Base-by-base conservation (phyloP, 2,888 invertebrate species). In the Philopedon plagiatum region DNA sequence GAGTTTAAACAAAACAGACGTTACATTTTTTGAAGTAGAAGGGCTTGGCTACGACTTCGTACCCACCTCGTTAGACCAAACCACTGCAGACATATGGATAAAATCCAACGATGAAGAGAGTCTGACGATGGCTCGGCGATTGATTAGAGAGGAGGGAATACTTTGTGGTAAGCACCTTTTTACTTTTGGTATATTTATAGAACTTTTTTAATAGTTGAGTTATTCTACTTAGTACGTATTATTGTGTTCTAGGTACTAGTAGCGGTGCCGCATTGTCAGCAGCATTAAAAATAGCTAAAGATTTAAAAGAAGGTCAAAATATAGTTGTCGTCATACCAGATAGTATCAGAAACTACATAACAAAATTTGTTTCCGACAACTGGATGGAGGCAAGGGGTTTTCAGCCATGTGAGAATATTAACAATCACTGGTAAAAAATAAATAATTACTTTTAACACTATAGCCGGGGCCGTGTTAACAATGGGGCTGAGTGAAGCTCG, bases 321-420 rank as follows among this genome's bases (percentile, higher is more conserved):
- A 91, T 96, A 82, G 98, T 99, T 8, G 94, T 99, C 0, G 82
- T 99, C 46, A 86, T 99, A 49, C 97, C 99, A 0, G 99, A 99
- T 85, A 95, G 95, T 74, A 93, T 99, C 71, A 90, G 99, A 74
- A 99, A 99, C 87, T 99, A 99, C 85, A 94, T 99, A 94, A 96
- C 97, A n/a, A 98, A 98, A 85, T 96, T 97, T 86, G 91, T 98
- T 19, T 93, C 91, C 60, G 96, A 98, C 86, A 92, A 93, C 78
- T 98, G 98, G 98, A 94, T 99, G 96, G 92, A 92, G 83, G 93
- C 93, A 32, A 89, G 94, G 77, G 89, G 90, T 80, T 90, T 92
- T 80, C 74, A 80, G 60, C 73, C 77, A n/a, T 77, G 77, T 57
- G 76, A 77, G 0, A 83, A 84, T 75, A 76, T 76, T 21, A 76